Base-by-base conservation (phyloP, 2,797 vertebrate genomes). In the Lerista edwardsae region DNA sequence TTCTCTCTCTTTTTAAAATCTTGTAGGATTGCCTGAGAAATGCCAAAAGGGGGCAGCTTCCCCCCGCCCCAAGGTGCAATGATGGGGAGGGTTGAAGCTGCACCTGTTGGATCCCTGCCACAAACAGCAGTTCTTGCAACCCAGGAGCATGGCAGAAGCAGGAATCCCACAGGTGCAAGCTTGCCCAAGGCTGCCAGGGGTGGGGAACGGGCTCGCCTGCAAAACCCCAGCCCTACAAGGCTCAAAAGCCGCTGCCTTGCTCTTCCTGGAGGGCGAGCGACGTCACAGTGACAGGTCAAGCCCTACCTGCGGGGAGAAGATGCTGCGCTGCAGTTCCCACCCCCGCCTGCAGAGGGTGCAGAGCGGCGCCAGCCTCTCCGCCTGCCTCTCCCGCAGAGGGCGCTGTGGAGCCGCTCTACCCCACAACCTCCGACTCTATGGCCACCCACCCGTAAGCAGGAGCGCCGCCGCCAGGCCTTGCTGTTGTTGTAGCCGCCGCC, bases 391-490 rank as follows among this genome's bases (percentile, higher is more conserved):
- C 44, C 9, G 31, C 7, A 62, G 74, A 17, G 79, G 67, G 84
- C 84, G 65, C 27, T 4, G 21, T 17, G 1, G 23, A 61, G 68
- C 83, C 71, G 44, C 62, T 80, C 71, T 68, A 14, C 64, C 62
- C 76, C 21, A 8, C 10, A 10, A 9, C 10, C 11, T 5, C 55
- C 23, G 17, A 36, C 68, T 51, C 69, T 27, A 51, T 36, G 72
- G 72, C 71, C 86, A 3, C 97, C 97, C 92, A 98, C 98, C 97
- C 98, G 94, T 97, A 97, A 98, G 89, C 96, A 99, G 41, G 97
- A 98, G 92, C 97, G 97, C 83, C 97, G 96, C 92, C 97, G 96
- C 97, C 95, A 95, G 92, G 96, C 96, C 92, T 97, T 98, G 93
- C 96, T 95, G 93, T 97, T 97, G 59, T 96, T 97, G 92, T 97